Conservation (phyloP, 2,113 vertebrate genomes). For the crab-eating macaque (Macaca fascicularis) region T2T-MFA8v1.1 NC_088386.1:47323001-47323500, state of each 20-base stretch:
- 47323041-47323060: slow-evolving; percentile 20
- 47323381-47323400: neutral
- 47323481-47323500: neutral
- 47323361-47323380: neutral
- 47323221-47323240: neutral
- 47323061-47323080: slow-evolving; percentile 34
- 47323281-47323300: neutral
- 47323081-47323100: neutral
- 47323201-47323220: slow-evolving; percentile 45
- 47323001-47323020: neutral
- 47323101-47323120: slow-evolving; percentile 23
- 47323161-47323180: slow-evolving; percentile 9
- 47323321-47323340: neutral
- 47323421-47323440: neutral
- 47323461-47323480: neutral
- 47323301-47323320: neutral
- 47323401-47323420: neutral
- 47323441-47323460: neutral
- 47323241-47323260: slow-evolving; percentile 37
- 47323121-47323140: slow-evolving; percentile 4
- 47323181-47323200: slow-evolving; percentile 11
- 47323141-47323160: neutral
- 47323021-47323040: slow-evolving; percentile 25
- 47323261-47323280: slow-evolving; percentile 36
- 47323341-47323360: neutral